A percentile compares a stretch with the other conserved stretches of the same genome.
phyloP scores from a whole-genome alignment of 2,797 vertebrate genomes.

The Tadarida brasiliensis region DNA sequence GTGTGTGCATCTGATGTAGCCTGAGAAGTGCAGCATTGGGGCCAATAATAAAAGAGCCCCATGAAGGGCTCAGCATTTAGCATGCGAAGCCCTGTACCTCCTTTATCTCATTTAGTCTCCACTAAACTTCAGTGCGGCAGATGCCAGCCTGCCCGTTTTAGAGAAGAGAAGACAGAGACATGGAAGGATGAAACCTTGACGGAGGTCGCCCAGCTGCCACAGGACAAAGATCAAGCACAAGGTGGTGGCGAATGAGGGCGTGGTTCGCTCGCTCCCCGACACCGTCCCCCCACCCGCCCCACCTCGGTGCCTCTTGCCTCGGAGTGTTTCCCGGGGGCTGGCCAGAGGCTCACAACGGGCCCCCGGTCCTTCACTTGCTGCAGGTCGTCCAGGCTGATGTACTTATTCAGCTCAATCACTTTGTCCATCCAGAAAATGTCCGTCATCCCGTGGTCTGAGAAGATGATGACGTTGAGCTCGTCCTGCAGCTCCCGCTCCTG shows the following conservation, averaged over 20 bases:
- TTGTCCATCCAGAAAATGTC: conserved; percentile 94
- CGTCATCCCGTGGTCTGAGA: conserved; percentile 98
- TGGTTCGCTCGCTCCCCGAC: accelerated
- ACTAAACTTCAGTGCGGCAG: accelerated
- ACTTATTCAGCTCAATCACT: conserved; percentile 93
- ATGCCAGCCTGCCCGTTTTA: neutral
- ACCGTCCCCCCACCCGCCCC: accelerated
- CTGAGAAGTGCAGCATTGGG: accelerated
- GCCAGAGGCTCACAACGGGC: conserved; percentile 96
- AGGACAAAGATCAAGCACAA: too few species aligned
- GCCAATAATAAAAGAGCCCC: neutral
- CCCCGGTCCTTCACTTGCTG: conserved; percentile 95
- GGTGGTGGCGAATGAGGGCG: neutral
- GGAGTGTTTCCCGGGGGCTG: conserved; percentile 86
- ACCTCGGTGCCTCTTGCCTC: conserved; percentile 85
- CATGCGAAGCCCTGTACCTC: accelerated
- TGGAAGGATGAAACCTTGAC: accelerated
- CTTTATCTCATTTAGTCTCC: neutral
- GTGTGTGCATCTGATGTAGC: accelerated
- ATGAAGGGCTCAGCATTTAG: neutral
- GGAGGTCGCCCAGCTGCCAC: neutral
- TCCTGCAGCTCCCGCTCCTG: conserved; percentile 92
- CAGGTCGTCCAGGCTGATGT: conserved; percentile 91
- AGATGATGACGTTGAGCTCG: conserved; percentile 93
- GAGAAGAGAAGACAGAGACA: neutral